These are phyloP conservation scores for Gadopsis marmoratus DNA, from an alignment of 2,797 vertebrate species.

Conservation along the genomic window DNA sequence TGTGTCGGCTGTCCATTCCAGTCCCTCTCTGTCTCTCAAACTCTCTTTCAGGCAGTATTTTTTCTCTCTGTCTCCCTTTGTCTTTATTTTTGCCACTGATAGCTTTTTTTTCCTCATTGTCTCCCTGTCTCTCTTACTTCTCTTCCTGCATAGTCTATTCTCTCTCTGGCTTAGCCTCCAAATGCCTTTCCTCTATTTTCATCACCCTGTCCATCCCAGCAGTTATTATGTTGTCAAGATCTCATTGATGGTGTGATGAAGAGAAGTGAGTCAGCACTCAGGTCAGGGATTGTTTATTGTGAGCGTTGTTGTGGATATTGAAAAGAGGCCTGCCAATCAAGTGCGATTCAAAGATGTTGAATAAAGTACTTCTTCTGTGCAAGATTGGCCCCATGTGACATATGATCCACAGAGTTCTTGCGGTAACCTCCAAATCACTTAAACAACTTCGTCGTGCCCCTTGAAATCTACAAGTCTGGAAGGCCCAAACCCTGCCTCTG, in stretches of 20 bases:
- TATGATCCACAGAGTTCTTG: neutral
- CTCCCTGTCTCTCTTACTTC: constrained; percentile 9
- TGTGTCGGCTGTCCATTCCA: neutral
- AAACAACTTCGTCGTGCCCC: neutral
- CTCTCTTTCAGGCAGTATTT: constrained; percentile 14
- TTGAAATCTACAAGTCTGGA: neutral
- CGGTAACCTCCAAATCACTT: neutral
- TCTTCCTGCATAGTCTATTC: constrained; percentile 12
- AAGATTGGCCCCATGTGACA: neutral
- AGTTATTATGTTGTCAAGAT: constrained; percentile 30
- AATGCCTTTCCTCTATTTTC: constrained; percentile 16
- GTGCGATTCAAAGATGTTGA: constrained; percentile 9
- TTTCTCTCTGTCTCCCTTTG: neutral
- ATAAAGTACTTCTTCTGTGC: neutral
- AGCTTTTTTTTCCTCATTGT: constrained; percentile 28
- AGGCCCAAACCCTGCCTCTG: neutral
- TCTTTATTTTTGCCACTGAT: constrained; percentile 18
- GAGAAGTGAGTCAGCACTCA: constrained; percentile 17
- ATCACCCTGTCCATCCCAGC: constrained; percentile 26
- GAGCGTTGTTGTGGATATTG: constrained; percentile 16
- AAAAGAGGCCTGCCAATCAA: constrained; percentile 29
- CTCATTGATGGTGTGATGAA: constrained; percentile 18
- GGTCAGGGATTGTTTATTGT: constrained; percentile 35
- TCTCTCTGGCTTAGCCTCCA: constrained; percentile 13
- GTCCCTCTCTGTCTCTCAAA: constrained; percentile 15